Evolutionary conservation across 2,113 vertebrate species (phyloP), one percentile per base, ranked within the genome.

Genomic region (Erythrocercus mccallii): DNA sequence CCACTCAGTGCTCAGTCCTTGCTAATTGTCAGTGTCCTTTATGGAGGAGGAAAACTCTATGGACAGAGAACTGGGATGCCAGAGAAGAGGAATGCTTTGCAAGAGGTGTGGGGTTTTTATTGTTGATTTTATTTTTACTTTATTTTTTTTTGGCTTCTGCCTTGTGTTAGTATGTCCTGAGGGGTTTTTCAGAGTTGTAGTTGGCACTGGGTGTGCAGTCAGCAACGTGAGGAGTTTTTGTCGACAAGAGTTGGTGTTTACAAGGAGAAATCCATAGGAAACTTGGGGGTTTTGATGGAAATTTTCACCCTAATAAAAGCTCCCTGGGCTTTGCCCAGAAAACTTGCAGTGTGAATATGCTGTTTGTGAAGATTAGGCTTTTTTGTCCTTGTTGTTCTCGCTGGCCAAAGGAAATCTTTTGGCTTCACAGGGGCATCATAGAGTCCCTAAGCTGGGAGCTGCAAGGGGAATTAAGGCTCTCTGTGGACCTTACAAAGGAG

Each of bases 251-350:
- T 66, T 86, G 18, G 70, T 70, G 79, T 92, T 96, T 92, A 88
- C 89, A 66, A 51, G 90, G 73, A 95, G 62, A 65, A 90, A 66
- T 94, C 58, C 74, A 28, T 71, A 77, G 95, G 93, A 95, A 91
- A 88, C 68, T 37, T 92, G 14, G 58, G 90, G 60, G 64, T 44
- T 94, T 89, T 9, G 66, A 82, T 80, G 61, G 91, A 94, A 94
- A 89, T 71, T 81, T 86, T 88, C 11, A 0, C 73, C 64, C 81
- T 70, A 47, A 53, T 92, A 68, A 95, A 92, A 69, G 42, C 61
- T 85, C 66, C 45, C 4, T 1, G 44, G 90, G 70, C 60, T 83
- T 66, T 64, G 71, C 44, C 45, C 47, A 57, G 78, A 82, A 58
- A 73, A 31, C 62, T 38, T 44, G 9, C 13, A 10, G 37, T 30